Percentiles rank a stretch among this genome's conserved stretches.
These are phyloP conservation scores for Trissoscelio sp. DNA, from an alignment of 2,888 invertebrate genomes.

Conservation along the genomic window DNA sequence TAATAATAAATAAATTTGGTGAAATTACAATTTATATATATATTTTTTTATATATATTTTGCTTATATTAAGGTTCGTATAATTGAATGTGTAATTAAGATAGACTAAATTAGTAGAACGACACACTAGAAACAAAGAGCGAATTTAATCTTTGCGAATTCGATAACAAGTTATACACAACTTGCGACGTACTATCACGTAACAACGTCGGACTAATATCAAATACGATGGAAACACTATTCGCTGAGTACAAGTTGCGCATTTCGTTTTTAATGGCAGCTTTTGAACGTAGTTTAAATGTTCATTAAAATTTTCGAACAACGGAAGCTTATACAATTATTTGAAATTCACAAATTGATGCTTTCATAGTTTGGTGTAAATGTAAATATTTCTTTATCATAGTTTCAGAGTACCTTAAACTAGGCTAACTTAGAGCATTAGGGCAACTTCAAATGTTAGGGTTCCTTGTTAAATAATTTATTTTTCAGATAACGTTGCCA, in stretches of 20 bases:
- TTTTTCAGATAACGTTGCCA: too few relatives aligned
- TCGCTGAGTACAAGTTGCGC: background rate
- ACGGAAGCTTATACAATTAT: background rate
- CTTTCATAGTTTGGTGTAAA: too few relatives aligned
- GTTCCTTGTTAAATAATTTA: too few relatives aligned
- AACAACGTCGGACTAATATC: slow-evolving; percentile 13
- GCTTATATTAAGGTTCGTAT: too few relatives aligned
- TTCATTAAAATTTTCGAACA: slow-evolving; percentile 3
- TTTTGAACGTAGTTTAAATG: slow-evolving; percentile 9
- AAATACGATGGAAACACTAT: slow-evolving; percentile 5
- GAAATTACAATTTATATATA: too few relatives aligned
- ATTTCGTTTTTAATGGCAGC: slow-evolving; percentile 13
- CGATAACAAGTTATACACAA: slow-evolving; percentile 13
- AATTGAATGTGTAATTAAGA: background rate
- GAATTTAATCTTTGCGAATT: slow-evolving; percentile 17
- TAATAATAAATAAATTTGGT: too few relatives aligned
- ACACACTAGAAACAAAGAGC: slow-evolving; percentile 10
- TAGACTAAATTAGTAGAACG: background rate
- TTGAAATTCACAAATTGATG: slow-evolving; percentile 3
- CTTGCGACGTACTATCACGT: slow-evolving; percentile 1
- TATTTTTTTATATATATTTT: too few relatives aligned
- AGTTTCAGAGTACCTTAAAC: too few relatives aligned
- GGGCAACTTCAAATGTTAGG: too few relatives aligned
- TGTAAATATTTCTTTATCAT: too few relatives aligned
- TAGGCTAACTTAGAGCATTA: too few relatives aligned